Percentiles rank a stretch among this genome's conserved stretches.
These are phyloP conservation scores for Amaurobius ferox DNA, from an alignment of 2,888 invertebrate genomes.

Conservation along the genomic window DNA sequence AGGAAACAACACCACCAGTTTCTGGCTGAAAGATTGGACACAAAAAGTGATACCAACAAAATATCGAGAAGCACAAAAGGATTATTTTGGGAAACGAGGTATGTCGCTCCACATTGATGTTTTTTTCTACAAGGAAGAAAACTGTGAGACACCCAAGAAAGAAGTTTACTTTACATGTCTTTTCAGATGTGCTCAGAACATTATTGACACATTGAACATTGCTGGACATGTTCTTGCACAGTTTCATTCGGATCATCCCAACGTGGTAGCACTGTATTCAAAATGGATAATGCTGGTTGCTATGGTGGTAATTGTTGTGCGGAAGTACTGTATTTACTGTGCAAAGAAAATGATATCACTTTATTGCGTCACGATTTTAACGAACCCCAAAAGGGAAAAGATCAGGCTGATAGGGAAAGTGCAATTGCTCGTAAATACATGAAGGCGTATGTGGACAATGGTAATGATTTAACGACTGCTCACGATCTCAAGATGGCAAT, in stretches of 20 bases:
- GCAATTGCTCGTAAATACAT: background rate
- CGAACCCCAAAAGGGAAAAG: background rate
- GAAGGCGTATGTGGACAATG: background rate
- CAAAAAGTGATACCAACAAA: background rate
- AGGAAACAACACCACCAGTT: background rate
- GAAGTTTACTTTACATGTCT: too few species aligned
- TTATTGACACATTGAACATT: background rate
- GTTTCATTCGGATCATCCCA: background rate
- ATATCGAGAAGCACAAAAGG: too few species aligned
- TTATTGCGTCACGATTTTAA: background rate
- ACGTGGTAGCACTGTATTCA: background rate
- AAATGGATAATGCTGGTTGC: background rate
- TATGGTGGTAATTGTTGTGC: background rate
- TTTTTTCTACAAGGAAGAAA: background rate
- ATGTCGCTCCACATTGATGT: too few species aligned
- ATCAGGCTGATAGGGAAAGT: too few species aligned
- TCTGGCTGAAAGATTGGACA: background rate
- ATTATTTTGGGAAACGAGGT: too few species aligned
- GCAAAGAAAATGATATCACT: background rate
- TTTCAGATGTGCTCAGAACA: background rate
- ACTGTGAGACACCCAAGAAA: background rate
- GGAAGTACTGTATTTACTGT: background rate
- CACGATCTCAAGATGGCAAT: background rate
- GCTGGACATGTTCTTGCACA: background rate
- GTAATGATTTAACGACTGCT: background rate